Conservation (phyloP, 1,140 invertebrate genomes). For the Drosophila gunungcola region DNA sequence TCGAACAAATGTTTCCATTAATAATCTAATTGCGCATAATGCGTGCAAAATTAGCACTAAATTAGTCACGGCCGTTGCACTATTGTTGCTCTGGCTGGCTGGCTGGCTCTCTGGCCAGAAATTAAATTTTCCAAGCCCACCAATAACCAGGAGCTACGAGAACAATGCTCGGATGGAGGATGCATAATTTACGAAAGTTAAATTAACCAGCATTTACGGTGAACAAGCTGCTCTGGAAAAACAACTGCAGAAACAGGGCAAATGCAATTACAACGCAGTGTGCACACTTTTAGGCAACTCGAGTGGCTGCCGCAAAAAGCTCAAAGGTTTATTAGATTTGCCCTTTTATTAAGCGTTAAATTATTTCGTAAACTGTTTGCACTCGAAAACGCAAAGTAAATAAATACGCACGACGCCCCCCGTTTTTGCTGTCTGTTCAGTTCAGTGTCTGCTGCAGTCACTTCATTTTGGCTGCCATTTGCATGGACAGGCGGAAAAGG, state of each 20-base stretch:
- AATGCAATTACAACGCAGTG: constrained; percentile 77
- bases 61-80: constrained; percentile 71
- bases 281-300: constrained; percentile 69
- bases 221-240: constrained; percentile 50
- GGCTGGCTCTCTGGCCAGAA: constrained; percentile 22
- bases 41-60: constrained; percentile 79
- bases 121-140: constrained; percentile 62
- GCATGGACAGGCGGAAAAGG: constrained; percentile 46
- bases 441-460: constrained; percentile 42
- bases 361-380: constrained; percentile 80
- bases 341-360: constrained; percentile 82
- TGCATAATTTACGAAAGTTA: constrained; percentile 79
- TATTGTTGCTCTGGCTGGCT: constrained; percentile 23
- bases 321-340: constrained; percentile 83
- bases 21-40: constrained; percentile 82
- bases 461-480: constrained; percentile 79
- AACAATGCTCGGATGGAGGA: constrained; percentile 38
- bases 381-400: constrained; percentile 67
- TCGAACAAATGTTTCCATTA: constrained; percentile 79
- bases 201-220: constrained; percentile 79
- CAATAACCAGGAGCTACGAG: constrained; percentile 4
- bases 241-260: constrained; percentile 37
- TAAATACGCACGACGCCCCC: constrained; percentile 46
- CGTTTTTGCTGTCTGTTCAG: constrained; percentile 6
- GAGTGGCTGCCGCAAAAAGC: constrained; percentile 62